Evolutionary conservation across 2,797 vertebrate genomes (phyloP).

Genomic region (Sebastes minor): DNA sequence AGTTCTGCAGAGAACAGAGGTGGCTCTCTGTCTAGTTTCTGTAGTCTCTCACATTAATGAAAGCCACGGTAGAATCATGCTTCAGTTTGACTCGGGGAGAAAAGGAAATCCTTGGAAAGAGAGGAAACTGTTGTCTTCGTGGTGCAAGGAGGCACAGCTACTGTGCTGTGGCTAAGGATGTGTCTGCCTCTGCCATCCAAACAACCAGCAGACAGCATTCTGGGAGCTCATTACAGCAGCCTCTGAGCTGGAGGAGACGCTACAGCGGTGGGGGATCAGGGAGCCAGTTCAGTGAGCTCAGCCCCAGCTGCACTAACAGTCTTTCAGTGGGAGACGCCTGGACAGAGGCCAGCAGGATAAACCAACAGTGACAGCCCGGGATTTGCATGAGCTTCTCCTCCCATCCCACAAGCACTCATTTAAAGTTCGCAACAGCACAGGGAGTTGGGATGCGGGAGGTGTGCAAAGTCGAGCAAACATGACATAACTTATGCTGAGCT

Average conservation of each 20-base stretch:
- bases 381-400: constrained; percentile 68
- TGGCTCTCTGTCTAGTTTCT: constrained; percentile 17
- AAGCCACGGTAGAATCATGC: constrained; percentile 16
- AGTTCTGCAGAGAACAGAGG: background rate
- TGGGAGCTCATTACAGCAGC: constrained; percentile 79
- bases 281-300: constrained; percentile 69
- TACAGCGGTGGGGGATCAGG: constrained; percentile 51
- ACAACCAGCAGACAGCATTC: constrained; percentile 73
- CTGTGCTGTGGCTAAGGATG: constrained; percentile 54
- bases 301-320: constrained; percentile 60
- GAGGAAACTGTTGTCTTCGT: constrained; percentile 24
- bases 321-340: constrained; percentile 42
- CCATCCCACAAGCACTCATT: constrained; percentile 55
- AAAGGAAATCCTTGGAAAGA: constrained; percentile 1
- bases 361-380: constrained; percentile 60
- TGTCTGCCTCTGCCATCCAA: constrained; percentile 56
- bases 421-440: constrained; percentile 43
- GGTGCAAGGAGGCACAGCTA: constrained; percentile 40
- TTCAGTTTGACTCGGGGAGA: constrained; percentile 20
- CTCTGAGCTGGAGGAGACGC: constrained; percentile 63
- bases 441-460: constrained; percentile 46
- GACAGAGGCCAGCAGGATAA: constrained; percentile 59
- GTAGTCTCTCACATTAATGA: constrained; percentile 40
- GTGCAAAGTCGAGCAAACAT: constrained; percentile 38
- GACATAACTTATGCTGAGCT: constrained; percentile 34